Conservation (phyloP, 2,888 invertebrate genomes). For the Sarcophaga carnaria region DNA sequence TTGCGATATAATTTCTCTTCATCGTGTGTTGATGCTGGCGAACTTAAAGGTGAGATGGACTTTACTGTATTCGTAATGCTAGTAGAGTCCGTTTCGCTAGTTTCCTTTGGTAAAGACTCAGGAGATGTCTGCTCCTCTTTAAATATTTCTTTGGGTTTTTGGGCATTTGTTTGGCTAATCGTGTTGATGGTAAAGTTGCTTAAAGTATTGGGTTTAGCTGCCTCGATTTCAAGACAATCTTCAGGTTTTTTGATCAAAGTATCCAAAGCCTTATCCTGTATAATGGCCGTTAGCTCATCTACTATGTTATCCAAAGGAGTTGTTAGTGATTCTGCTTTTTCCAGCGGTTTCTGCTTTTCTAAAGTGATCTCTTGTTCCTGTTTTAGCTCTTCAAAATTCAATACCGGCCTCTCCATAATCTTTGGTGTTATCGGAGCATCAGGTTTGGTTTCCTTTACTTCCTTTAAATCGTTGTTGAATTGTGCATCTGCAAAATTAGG, state of each 20-base stretch:
- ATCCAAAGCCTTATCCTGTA: conserved; percentile 77
- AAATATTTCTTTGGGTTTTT: conserved; percentile 50
- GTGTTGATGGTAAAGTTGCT: conserved; percentile 78
- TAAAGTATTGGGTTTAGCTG: conserved; percentile 77
- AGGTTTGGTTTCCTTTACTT: conserved; percentile 36
- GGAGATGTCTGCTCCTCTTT: not conserved
- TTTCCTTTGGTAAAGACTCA: not conserved
- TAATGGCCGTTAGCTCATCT: conserved; percentile 76
- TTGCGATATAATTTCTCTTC: conserved; percentile 74
- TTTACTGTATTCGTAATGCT: not conserved
- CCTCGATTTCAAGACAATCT: conserved; percentile 73
- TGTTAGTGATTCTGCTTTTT: conserved; percentile 36
- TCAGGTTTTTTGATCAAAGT: conserved; percentile 74
- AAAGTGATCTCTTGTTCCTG: conserved; percentile 35
- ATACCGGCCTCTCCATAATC: conserved; percentile 70
- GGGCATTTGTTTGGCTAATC: conserved; percentile 36
- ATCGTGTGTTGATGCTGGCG: conserved; percentile 57
- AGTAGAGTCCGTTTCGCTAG: not conserved
- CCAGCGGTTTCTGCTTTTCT: not conserved
- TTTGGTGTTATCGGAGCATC: conserved; percentile 73
- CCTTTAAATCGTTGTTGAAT: conserved; percentile 27
- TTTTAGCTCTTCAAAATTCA: conserved; percentile 70
- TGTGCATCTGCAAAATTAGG: conserved; percentile 78
- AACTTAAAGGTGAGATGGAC: not conserved
- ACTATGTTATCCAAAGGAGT: conserved; percentile 78